phyloP scores from a whole-genome alignment of 2,113 vertebrate genomes.

The Oreochromis tanganicae region DNA sequence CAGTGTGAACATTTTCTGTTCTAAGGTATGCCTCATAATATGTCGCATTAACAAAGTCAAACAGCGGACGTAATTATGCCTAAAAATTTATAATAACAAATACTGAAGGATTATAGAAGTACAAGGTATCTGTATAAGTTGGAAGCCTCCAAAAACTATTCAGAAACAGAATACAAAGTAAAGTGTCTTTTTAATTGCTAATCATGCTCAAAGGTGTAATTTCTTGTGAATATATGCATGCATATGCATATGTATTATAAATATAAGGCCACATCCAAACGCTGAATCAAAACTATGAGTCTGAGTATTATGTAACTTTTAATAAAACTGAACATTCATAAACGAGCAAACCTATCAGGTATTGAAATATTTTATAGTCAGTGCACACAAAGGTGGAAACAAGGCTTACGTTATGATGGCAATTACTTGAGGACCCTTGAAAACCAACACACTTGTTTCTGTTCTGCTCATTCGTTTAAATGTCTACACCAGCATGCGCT shows the following conservation, averaged over 20 bases:
- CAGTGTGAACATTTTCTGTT: slow-evolving; percentile 7
- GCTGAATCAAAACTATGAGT: background rate
- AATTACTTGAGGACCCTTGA: background rate
- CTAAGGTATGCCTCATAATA: background rate
- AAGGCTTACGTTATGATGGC: background rate
- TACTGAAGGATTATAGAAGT: background rate
- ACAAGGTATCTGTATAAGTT: background rate
- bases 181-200: background rate
- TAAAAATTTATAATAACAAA: background rate
- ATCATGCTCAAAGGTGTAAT: background rate
- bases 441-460: background rate
- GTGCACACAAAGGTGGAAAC: background rate
- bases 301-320: background rate
- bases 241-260: background rate
- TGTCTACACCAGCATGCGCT: background rate
- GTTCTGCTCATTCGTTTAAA: background rate
- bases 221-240: background rate
- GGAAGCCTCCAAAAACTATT: background rate
- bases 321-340: background rate
- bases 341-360: background rate
- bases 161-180: background rate
- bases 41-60: background rate
- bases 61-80: background rate
- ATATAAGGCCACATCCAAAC: background rate
- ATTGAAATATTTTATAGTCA: background rate